phyloP scores from a whole-genome alignment of 2,113 vertebrate species.

The Archocentrus centrarchus region DNA sequence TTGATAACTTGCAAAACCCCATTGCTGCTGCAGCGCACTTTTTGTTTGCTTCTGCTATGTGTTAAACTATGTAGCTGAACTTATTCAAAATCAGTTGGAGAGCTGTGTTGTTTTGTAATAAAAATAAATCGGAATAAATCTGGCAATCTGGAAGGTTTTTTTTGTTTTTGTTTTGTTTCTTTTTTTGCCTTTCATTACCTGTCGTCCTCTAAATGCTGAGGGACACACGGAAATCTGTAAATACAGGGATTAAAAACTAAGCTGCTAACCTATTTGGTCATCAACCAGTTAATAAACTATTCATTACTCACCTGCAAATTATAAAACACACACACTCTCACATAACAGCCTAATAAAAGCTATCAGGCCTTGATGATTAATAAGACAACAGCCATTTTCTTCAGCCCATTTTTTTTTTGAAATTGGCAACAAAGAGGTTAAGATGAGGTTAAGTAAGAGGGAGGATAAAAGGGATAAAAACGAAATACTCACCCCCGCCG shows the following conservation, averaged over 20 bases:
- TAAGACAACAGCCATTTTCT: background rate
- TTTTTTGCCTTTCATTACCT: background rate
- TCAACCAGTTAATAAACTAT: background rate
- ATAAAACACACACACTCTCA: background rate
- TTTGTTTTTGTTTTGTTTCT: no score
- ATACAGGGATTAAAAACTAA: background rate
- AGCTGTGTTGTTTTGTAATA: background rate
- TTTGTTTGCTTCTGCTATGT: background rate
- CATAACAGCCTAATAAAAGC: no score
- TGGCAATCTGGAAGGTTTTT: background rate
- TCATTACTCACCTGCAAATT: background rate
- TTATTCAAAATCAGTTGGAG: background rate
- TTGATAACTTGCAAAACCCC: background rate
- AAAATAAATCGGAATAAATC: background rate
- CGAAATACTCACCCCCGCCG: slow-evolving; percentile 66
- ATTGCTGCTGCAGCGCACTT: background rate
- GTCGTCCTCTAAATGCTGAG: background rate
- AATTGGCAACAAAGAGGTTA: background rate
- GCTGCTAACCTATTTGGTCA: background rate
- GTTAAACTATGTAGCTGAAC: background rate
- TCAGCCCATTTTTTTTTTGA: background rate
- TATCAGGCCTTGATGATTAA: background rate
- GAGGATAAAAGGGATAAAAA: background rate
- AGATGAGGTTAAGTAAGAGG: background rate
- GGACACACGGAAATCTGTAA: background rate